A percentile compares a stretch with the other conserved stretches of the same genome.
Conservation (phyloP, 1,140 invertebrate genomes). For the Lordiphosa collinella region DNA sequence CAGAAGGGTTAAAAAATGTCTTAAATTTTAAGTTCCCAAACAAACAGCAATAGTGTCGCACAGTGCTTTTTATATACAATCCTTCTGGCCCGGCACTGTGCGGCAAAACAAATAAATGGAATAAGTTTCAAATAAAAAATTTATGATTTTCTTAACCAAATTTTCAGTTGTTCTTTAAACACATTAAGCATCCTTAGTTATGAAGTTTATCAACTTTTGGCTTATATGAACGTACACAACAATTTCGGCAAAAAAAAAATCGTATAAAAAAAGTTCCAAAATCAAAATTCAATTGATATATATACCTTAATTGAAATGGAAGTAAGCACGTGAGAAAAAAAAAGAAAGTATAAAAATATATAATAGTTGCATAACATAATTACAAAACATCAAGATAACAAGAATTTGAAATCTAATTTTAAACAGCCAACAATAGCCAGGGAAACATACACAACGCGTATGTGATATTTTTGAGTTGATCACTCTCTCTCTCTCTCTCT, state of each 20-base stretch:
- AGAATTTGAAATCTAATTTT: constrained; percentile 38
- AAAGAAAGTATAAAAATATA: constrained; percentile 58
- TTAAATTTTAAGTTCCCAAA: constrained; percentile 49
- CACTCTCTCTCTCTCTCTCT: constrained; percentile 47
- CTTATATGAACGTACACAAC: constrained; percentile 52
- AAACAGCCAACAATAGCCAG: constrained; percentile 79
- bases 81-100: constrained; percentile 57
- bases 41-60: constrained; percentile 64
- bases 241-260: constrained; percentile 36
- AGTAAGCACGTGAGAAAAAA: constrained; percentile 30
- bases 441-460: constrained; percentile 80
- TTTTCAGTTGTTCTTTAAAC: constrained; percentile 39
- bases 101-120: constrained; percentile 34
- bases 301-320: constrained; percentile 60
- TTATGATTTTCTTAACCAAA: constrained; percentile 30
- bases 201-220: constrained; percentile 62
- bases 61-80: constrained; percentile 27
- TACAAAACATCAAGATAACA: constrained; percentile 31
- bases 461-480: constrained; percentile 79
- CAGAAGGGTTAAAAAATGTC: constrained; percentile 6
- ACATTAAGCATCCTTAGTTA: constrained; percentile 1
- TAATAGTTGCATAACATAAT: constrained; percentile 56
- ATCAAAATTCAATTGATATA: constrained; percentile 65
- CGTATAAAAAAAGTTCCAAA: constrained; percentile 43
- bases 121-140: constrained; percentile 23